These are phyloP conservation scores for Lasioglossum lativentre DNA, from an alignment of 2,888 invertebrate genomes.

Conservation along the genomic window DNA sequence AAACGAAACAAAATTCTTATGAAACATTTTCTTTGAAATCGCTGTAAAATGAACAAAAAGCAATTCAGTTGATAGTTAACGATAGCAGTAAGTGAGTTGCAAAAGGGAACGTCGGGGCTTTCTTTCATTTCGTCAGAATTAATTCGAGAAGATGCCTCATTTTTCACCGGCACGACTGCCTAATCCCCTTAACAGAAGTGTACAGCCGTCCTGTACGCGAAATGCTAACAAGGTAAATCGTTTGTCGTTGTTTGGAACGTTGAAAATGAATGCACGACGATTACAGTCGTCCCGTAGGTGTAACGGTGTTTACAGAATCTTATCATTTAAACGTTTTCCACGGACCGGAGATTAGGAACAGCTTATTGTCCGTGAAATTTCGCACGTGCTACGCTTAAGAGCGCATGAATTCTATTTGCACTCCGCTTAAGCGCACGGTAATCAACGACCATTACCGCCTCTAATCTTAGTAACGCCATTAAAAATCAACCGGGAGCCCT, in stretches of 20 bases:
- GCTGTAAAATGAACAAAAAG: not conserved
- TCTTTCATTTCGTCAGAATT: not conserved
- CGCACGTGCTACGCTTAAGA: constrained; percentile 6
- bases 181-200: not conserved
- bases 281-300: not conserved
- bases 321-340: not conserved
- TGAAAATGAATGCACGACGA: not conserved
- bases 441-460: constrained; percentile 36
- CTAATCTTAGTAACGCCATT: constrained; percentile 23
- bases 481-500: constrained; percentile 23
- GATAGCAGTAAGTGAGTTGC: not conserved
- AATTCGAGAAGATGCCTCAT: not conserved
- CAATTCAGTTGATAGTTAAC: not conserved
- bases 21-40: not conserved
- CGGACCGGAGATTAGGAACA: not conserved
- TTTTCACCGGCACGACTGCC: not conserved
- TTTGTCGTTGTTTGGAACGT: not conserved
- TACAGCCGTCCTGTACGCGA: not conserved
- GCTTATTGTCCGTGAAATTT: not conserved
- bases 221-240: not conserved
- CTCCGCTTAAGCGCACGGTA: constrained; percentile 21
- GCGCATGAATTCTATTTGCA: constrained; percentile 27
- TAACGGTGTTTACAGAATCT: constrained; percentile 8
- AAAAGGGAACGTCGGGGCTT: not conserved
- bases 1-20: not conserved